Evolutionary conservation across 2,797 vertebrate species (phyloP).

Genomic region (Pygocentrus nattereri): DNA sequence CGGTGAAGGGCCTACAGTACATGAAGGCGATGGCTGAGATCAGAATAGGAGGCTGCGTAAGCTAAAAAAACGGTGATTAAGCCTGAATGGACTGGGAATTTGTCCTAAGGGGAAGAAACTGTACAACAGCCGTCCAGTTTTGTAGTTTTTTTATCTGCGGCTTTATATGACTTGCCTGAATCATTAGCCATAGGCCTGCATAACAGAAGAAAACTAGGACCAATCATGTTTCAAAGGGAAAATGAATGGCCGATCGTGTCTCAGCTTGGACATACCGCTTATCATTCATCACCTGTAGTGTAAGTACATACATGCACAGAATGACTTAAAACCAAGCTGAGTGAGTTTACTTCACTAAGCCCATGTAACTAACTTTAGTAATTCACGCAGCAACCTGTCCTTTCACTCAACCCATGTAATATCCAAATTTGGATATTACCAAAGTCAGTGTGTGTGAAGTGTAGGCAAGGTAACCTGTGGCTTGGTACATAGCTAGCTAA

Average conservation of each 20-base stretch:
- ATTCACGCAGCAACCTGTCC: too few species aligned
- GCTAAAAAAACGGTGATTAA: slow-evolving; percentile 1
- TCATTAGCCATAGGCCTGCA: neutral
- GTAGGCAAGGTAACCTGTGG: neutral
- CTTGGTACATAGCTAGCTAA: neutral
- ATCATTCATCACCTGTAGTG: neutral
- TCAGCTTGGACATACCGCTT: neutral
- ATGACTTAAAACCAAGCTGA: too few species aligned
- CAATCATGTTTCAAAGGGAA: neutral
- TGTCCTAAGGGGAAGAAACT: slow-evolving; percentile 10
- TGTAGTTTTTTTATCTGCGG: neutral
- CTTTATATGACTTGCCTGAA: neutral
- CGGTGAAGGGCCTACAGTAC: neutral
- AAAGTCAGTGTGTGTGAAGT: neutral
- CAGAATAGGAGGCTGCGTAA: slow-evolving; percentile 8
- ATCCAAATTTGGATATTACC: neutral
- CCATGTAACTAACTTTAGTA: too few species aligned
- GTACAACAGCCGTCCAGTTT: neutral
- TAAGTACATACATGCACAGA: too few species aligned
- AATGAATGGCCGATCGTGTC: neutral
- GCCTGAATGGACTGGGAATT: slow-evolving; percentile 24
- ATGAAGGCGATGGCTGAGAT: slow-evolving; percentile 15
- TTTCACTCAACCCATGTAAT: too few species aligned
- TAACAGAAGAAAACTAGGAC: neutral
- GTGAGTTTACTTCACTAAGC: too few species aligned